Evolutionary conservation across 2,113 vertebrate species (phyloP).

Genomic region (Stercorarius parasiticus): DNA sequence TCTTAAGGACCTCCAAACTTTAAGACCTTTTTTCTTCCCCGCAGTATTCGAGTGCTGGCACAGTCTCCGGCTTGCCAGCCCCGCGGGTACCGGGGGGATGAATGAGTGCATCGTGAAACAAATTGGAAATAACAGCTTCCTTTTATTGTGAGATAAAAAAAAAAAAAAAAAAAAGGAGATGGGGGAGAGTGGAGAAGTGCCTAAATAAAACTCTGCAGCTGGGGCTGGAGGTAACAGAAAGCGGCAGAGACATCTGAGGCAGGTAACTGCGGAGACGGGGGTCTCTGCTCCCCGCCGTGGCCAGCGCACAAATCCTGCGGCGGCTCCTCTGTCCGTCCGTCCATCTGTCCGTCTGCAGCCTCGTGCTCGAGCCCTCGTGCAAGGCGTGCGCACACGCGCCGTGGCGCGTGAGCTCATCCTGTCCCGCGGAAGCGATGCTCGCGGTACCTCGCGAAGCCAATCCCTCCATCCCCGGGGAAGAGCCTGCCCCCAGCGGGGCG

Average conservation of each 20-base stretch:
- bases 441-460: fast-evolving
- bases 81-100: neutral
- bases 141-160: neutral
- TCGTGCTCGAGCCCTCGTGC: neutral
- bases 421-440: neutral
- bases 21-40: neutral
- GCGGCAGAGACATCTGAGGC: neutral
- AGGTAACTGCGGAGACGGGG: neutral
- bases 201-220: neutral
- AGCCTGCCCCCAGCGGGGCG: neutral
- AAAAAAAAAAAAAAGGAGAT: neutral
- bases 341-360: neutral
- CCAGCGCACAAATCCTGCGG: neutral
- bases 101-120: neutral
- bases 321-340: neutral
- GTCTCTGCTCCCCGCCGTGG: neutral
- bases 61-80: neutral
- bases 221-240: neutral
- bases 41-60: neutral
- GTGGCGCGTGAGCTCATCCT: fast-evolving
- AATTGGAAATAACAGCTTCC: neutral
- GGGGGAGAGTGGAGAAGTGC: neutral
- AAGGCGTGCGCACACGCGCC: neutral
- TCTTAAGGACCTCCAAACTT: neutral
- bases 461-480: neutral